A percentile compares a stretch with the other conserved stretches of the same genome.
Conservation (phyloP, 2,113 vertebrate genomes). For the Tretioscincus oriximinensis region DNA sequence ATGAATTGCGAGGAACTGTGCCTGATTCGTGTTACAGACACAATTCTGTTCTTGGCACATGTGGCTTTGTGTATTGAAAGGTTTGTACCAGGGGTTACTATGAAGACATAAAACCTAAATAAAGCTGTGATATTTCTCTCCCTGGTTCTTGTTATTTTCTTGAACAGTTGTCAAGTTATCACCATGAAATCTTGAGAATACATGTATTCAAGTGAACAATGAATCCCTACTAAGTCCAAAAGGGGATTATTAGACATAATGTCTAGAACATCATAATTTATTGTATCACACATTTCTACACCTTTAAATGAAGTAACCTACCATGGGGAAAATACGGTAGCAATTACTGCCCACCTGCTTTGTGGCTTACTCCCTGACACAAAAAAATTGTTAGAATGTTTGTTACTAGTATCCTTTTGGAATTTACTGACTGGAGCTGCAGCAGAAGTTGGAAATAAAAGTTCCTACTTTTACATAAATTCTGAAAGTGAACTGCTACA, state of each 20-base stretch:
- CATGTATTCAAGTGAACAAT: background rate
- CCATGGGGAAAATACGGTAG: background rate
- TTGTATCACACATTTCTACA: rapidly evolving
- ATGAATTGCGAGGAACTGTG: no score
- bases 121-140: background rate
- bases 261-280: background rate
- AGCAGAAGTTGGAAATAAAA: background rate
- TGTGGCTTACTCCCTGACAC: background rate
- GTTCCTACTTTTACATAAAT: background rate
- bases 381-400: background rate
- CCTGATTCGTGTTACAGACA: no score
- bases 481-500: background rate
- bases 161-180: background rate
- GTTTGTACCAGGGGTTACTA: constrained; percentile 12
- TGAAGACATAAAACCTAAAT: background rate
- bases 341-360: background rate
- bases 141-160: background rate
- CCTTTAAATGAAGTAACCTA: background rate
- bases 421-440: background rate
- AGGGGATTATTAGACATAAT: background rate
- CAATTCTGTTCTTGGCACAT: no score
- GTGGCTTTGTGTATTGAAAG: no score
- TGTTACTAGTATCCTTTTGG: background rate
- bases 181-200: background rate
- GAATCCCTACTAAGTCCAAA: background rate